phyloP scores from a whole-genome alignment of 2,797 vertebrate genomes.

The Arvicola amphibius region DNA sequence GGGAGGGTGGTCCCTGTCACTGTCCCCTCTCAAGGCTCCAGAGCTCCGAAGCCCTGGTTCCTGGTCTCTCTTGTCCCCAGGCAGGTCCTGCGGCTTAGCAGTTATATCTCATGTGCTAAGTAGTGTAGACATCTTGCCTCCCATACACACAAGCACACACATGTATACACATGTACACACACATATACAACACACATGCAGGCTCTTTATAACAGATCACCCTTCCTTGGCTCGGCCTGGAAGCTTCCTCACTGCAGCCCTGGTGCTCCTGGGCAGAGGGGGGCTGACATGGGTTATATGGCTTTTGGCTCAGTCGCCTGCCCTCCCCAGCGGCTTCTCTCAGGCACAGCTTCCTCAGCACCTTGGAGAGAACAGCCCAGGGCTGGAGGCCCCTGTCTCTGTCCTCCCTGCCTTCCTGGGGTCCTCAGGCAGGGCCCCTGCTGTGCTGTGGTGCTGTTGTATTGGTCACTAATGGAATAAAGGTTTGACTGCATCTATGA shows the following conservation, averaged over 20 bases:
- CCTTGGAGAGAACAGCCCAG: not conserved
- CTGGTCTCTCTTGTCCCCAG: conserved; percentile 57
- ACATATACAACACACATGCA: not conserved
- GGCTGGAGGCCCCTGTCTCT: not conserved
- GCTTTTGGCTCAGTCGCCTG: not conserved
- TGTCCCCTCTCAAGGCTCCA: not conserved
- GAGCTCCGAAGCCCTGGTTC: not conserved
- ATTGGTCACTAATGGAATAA: conserved; percentile 70
- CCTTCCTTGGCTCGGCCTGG: not conserved
- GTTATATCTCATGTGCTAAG: conserved; percentile 46
- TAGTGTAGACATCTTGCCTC: not conserved
- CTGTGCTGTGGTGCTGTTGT: conserved; percentile 61
- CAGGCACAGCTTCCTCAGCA: not conserved
- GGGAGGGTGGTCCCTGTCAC: not conserved
- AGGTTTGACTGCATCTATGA: conserved; percentile 8
- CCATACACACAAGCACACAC: not conserved
- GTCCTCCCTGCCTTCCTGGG: not conserved
- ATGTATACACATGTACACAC: not conserved
- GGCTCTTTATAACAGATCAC: not conserved
- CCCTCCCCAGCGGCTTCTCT: not conserved
- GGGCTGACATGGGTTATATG: not conserved
- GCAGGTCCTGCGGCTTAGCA: conserved; percentile 68
- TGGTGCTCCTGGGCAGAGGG: conserved; percentile 33
- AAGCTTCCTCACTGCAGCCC: not conserved
- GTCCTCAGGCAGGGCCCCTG: conserved; percentile 52